A percentile compares a stretch with the other conserved stretches of the same genome.
Evolutionary conservation across 2,888 invertebrate species (phyloP).

Genomic region (Alentia gelatinosa): DNA sequence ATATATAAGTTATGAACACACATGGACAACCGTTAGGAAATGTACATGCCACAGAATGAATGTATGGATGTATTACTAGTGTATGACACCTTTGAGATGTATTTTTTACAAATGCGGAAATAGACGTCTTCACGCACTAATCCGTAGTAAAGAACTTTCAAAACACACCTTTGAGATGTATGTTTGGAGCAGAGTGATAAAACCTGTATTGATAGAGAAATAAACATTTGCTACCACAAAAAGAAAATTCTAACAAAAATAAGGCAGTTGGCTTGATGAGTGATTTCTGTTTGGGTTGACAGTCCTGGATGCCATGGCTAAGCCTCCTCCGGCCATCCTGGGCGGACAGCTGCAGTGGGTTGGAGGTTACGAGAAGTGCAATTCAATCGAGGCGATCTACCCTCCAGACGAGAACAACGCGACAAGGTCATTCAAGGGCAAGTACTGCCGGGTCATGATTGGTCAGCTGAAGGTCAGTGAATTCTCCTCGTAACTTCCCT

Average conservation of each 20-base stretch:
- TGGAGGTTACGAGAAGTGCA: slow-evolving; percentile 51
- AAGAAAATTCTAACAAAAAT: background rate
- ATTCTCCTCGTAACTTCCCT: background rate
- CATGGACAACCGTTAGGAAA: no score
- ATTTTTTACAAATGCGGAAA: no score
- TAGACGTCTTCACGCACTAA: no score
- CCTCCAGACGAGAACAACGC: background rate
- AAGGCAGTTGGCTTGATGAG: background rate
- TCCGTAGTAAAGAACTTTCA: background rate
- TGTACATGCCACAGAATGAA: no score
- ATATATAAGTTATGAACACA: no score
- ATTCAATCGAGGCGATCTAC: background rate
- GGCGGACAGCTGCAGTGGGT: slow-evolving; percentile 56
- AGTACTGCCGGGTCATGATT: slow-evolving; percentile 54
- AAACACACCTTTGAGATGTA: background rate
- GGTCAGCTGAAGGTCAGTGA: background rate
- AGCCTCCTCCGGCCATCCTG: slow-evolving; percentile 37
- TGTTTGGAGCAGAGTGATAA: background rate
- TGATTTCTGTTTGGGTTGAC: background rate
- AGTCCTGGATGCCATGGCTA: slow-evolving; percentile 58
- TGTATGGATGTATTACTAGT: no score
- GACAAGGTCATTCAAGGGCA: slow-evolving; percentile 24
- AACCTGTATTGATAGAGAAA: background rate
- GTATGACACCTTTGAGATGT: no score
- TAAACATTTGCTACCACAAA: background rate